Conservation (phyloP, 53 echinoderm and acorn worm genomes). For the Temnopleurus reevesii region DNA sequence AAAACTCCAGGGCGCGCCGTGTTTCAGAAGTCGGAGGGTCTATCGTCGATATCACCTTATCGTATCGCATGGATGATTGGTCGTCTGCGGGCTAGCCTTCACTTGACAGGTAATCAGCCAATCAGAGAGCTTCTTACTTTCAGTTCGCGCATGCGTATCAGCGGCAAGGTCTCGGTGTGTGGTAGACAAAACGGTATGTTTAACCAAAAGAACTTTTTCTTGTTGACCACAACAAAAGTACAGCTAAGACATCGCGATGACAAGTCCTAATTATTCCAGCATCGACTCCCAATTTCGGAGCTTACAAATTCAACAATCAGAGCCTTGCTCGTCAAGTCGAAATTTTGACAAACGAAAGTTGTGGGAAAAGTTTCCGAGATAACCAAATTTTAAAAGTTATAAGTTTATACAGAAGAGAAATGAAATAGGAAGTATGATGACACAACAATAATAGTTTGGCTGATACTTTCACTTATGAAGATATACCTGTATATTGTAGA, state of each 20-base stretch:
- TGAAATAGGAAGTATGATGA: not conserved
- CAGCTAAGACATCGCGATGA: slow-evolving; percentile 14
- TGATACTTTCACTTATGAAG: not conserved
- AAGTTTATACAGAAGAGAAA: not conserved
- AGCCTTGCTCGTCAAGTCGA: not conserved
- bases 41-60: slow-evolving; percentile 9
- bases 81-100: not conserved
- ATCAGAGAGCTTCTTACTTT: slow-evolving; percentile 9
- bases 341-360: not conserved
- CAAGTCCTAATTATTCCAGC: not conserved
- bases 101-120: slow-evolving; percentile 52
- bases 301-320: slow-evolving; percentile 16
- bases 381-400: not conserved
- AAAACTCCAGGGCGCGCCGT: slow-evolving; percentile 25
- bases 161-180: not conserved
- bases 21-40: slow-evolving; percentile 25
- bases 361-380: not conserved
- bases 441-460: not conserved
- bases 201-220: slow-evolving; percentile 48
- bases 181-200: slow-evolving; percentile 16
- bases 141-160: slow-evolving; percentile 37
- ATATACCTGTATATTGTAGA: no score
- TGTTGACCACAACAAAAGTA: slow-evolving; percentile 37
- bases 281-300: not conserved
- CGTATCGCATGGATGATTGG: slow-evolving; percentile 43